These are phyloP conservation scores for Tachina lurida DNA, from an alignment of 2,888 invertebrate species.

Conservation along the genomic window DNA sequence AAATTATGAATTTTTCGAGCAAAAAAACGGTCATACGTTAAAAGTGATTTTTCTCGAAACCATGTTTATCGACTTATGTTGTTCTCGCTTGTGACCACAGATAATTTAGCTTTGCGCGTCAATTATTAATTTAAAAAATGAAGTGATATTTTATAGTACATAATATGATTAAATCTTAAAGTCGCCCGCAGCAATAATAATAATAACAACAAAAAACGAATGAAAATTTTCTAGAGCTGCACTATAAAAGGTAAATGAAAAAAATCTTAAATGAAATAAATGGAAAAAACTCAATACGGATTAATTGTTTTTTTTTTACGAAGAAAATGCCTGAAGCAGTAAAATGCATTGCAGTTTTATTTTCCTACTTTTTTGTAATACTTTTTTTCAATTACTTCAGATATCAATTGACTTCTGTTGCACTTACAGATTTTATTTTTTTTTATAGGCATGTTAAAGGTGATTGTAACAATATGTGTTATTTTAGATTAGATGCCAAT, in stretches of 20 bases:
- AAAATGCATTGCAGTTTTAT: slow-evolving; percentile 11
- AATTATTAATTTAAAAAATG: too few relatives aligned
- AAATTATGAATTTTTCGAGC: too few relatives aligned
- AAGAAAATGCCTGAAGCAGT: slow-evolving; percentile 15
- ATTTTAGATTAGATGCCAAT: background rate
- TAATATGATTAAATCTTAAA: too few relatives aligned
- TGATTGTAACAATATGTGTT: background rate
- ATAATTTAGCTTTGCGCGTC: too few relatives aligned
- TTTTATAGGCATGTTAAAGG: background rate
- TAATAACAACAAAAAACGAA: background rate
- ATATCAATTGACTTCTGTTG: slow-evolving; percentile 31
- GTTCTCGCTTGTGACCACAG: too few relatives aligned
- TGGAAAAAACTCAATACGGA: slow-evolving; percentile 25
- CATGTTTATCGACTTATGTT: too few relatives aligned
- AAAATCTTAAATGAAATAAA: slow-evolving; percentile 1
- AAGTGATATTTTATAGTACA: too few relatives aligned
- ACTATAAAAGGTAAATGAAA: background rate
- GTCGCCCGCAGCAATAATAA: too few relatives aligned
- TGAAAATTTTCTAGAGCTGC: background rate
- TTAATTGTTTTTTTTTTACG: slow-evolving; percentile 15
- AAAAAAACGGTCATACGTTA: too few relatives aligned
- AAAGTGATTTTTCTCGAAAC: too few relatives aligned
- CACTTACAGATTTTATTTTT: background rate
- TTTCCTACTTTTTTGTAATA: background rate
- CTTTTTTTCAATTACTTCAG: slow-evolving; percentile 15